A percentile compares a stretch with the other conserved stretches of the same genome.
phyloP scores from a whole-genome alignment of 2,888 invertebrate species.

The Nasonia oneida region DNA sequence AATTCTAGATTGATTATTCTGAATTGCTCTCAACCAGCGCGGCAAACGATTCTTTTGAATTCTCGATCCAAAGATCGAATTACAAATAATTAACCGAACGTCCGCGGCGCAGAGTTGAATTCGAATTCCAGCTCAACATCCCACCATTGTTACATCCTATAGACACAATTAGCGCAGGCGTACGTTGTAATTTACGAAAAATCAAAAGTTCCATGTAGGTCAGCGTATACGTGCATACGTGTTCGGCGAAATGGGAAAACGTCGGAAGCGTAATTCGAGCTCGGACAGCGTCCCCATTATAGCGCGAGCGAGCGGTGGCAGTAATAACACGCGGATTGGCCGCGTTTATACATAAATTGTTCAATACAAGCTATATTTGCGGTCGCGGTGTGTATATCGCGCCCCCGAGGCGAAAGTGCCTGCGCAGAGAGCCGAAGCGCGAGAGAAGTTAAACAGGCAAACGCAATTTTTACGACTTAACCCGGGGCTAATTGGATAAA shows the following conservation, averaged over 20 bases:
- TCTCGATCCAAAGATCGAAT: too few relatives aligned
- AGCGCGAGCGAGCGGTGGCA: neutral
- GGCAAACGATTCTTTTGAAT: too few relatives aligned
- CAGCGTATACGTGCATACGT: neutral
- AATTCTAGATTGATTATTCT: too few relatives aligned
- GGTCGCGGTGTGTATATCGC: neutral
- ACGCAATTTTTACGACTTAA: constrained; percentile 19
- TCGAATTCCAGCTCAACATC: too few relatives aligned
- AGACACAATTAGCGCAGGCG: too few relatives aligned
- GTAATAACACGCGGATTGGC: constrained; percentile 2
- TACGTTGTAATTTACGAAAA: neutral
- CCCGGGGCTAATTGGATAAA: constrained; percentile 37
- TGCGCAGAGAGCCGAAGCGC: neutral
- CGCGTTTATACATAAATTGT: neutral
- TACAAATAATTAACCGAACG: too few relatives aligned
- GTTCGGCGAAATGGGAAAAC: neutral
- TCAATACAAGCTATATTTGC: constrained; percentile 1
- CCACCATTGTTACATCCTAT: too few relatives aligned
- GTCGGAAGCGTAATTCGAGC: neutral
- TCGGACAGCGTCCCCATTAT: neutral
- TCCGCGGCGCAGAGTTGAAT: too few relatives aligned
- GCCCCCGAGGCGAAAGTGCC: neutral
- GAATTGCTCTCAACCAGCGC: too few relatives aligned
- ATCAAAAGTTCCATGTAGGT: too few relatives aligned
- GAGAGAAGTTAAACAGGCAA: neutral